phyloP scores from a whole-genome alignment of 2,113 vertebrate species.

The Pelvicachromis taeniatus region DNA sequence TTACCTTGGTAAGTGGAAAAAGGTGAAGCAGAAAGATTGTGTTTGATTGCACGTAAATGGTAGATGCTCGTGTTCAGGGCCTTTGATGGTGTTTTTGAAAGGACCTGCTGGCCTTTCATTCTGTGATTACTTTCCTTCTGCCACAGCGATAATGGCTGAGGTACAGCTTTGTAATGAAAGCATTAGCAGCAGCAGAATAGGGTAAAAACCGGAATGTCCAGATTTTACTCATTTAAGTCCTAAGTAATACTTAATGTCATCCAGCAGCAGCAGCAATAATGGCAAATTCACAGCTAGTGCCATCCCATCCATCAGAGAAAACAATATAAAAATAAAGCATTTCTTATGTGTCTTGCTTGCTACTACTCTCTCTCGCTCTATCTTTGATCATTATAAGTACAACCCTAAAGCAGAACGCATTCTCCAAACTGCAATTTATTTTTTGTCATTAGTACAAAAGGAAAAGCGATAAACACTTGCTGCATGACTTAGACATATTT shows the following conservation, averaged over 20 bases:
- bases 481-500: slow-evolving; percentile 41
- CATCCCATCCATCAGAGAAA: slow-evolving; percentile 46
- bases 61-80: slow-evolving; percentile 36
- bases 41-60: slow-evolving; percentile 66
- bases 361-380: slow-evolving; percentile 1
- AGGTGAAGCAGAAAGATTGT: slow-evolving; percentile 50
- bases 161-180: slow-evolving; percentile 55
- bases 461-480: slow-evolving; percentile 48
- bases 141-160: slow-evolving; percentile 48
- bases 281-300: slow-evolving; percentile 45
- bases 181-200: slow-evolving; percentile 49
- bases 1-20: slow-evolving; percentile 34
- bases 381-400: slow-evolving; percentile 54
- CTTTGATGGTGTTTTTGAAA: slow-evolving; percentile 51
- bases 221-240: slow-evolving; percentile 58
- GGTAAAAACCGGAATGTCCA: slow-evolving; percentile 48
- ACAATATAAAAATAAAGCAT: slow-evolving; percentile 66
- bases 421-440: slow-evolving; percentile 62
- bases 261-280: slow-evolving; percentile 35
- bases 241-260: slow-evolving; percentile 55
- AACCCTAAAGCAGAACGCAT: slow-evolving; percentile 48
- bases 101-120: slow-evolving; percentile 56
- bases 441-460: slow-evolving; percentile 62
- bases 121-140: slow-evolving; percentile 52
- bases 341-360: slow-evolving; percentile 39